phyloP scores from a whole-genome alignment of 1,140 invertebrate genomes.

The Drosophila pectinifera region DNA sequence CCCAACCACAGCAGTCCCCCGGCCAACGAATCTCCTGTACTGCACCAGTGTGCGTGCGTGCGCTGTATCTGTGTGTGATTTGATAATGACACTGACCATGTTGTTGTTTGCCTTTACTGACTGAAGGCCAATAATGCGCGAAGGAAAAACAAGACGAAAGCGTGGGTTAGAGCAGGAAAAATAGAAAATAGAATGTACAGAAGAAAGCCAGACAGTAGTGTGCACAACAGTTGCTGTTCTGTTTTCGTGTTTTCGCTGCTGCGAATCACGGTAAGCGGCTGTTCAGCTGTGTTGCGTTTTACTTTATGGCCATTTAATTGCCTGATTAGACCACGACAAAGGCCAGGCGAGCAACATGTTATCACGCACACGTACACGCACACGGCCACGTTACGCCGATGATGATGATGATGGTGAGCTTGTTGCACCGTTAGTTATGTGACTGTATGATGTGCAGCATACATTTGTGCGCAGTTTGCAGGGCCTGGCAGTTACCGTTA shows the following conservation, averaged over 20 bases:
- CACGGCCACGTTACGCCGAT: background rate
- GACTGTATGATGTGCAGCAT: constrained; percentile 25
- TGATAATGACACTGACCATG: constrained; percentile 73
- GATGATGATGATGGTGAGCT: constrained; percentile 8
- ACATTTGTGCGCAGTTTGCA: constrained; percentile 48
- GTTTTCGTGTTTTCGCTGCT: constrained; percentile 26
- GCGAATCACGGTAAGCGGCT: constrained; percentile 41
- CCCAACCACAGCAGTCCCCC: background rate
- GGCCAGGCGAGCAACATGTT: constrained; percentile 48
- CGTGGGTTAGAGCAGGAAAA: constrained; percentile 39
- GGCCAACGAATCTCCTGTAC: constrained; percentile 16
- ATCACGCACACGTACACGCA: constrained; percentile 25
- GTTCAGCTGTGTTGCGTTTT: constrained; percentile 46
- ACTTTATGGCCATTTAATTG: constrained; percentile 44
- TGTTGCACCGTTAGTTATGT: constrained; percentile 27
- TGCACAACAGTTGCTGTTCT: constrained; percentile 33
- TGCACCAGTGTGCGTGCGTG: constrained; percentile 17
- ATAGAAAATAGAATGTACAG: constrained; percentile 6
- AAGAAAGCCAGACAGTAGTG: constrained; percentile 17
- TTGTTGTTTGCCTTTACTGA: constrained; percentile 51
- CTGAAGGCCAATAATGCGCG: constrained; percentile 47
- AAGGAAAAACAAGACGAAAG: constrained; percentile 41
- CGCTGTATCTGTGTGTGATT: constrained; percentile 49
- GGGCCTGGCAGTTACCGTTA: constrained; percentile 21
- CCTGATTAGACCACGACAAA: constrained; percentile 41